A percentile compares a stretch with the other conserved stretches of the same genome.
These are phyloP conservation scores for Hydropsyche tenuis DNA, from an alignment of 1,140 invertebrate species.

Conservation along the genomic window DNA sequence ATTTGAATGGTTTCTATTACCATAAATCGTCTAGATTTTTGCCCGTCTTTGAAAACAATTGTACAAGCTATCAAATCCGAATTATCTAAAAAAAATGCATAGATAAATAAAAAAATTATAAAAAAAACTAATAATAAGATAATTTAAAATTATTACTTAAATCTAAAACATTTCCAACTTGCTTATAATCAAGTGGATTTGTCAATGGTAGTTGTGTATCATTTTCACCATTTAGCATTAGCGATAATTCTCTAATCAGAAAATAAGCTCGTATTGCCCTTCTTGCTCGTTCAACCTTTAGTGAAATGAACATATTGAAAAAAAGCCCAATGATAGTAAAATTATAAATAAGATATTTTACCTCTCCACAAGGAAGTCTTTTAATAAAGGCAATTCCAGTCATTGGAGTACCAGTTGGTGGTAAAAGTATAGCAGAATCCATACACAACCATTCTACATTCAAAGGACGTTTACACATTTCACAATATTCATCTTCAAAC, in stretches of 20 bases:
- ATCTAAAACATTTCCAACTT: conserved; percentile 91
- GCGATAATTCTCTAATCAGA: conserved; percentile 82
- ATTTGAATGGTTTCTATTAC: conserved; percentile 95
- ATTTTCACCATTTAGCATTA: conserved; percentile 79
- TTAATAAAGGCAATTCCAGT: conserved; percentile 96
- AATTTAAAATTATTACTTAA: conserved; percentile 72
- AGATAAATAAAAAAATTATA: conserved; percentile 11
- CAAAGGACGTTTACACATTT: conserved; percentile 84
- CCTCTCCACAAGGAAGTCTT: conserved; percentile 93
- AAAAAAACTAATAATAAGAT: conserved; percentile 37
- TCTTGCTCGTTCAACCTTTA: conserved; percentile 88
- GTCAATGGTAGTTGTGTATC: conserved; percentile 93
- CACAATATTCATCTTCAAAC: conserved; percentile 97
- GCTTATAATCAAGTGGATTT: conserved; percentile 86
- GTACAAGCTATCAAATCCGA: conserved; percentile 97
- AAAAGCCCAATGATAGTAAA: neutral
- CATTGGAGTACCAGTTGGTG: conserved; percentile 95
- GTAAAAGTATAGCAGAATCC: conserved; percentile 95
- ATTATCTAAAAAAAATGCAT: conserved; percentile 75
- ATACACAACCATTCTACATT: conserved; percentile 94
- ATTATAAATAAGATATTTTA: conserved; percentile 52
- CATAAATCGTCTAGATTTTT: conserved; percentile 88
- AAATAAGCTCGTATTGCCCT: conserved; percentile 95
- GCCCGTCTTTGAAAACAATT: conserved; percentile 87
- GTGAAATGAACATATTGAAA: conserved; percentile 37